Conservation (phyloP, 2,797 vertebrate species). For the Paguma larvata region DNA sequence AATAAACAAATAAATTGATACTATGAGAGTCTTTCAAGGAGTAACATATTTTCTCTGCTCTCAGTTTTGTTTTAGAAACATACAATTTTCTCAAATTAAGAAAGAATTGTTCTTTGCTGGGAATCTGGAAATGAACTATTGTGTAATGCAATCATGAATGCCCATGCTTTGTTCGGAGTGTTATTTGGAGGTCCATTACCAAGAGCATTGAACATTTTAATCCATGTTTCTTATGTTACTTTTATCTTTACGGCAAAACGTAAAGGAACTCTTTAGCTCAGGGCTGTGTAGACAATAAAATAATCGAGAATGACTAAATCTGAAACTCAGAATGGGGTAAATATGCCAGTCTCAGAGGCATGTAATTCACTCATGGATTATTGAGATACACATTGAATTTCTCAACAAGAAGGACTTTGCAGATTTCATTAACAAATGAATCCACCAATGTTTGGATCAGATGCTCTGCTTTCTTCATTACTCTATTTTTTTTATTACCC, state of each 20-base stretch:
- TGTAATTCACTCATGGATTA: background rate
- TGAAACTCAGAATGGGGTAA: background rate
- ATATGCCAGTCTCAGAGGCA: background rate
- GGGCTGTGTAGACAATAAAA: background rate
- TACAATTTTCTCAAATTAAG: background rate
- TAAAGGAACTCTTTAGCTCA: background rate
- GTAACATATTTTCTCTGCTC: background rate
- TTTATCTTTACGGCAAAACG: background rate
- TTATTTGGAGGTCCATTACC: background rate
- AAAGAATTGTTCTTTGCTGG: background rate
- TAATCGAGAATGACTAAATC: background rate
- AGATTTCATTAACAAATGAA: background rate
- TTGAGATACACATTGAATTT: background rate
- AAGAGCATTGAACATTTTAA: background rate
- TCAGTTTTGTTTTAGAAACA: background rate
- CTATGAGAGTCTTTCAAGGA: background rate
- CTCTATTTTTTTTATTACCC: background rate
- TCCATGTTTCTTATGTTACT: background rate
- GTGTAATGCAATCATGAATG: background rate
- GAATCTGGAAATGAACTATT: background rate
- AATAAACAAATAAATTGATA: background rate
- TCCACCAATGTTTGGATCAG: background rate
- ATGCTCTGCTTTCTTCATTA: background rate
- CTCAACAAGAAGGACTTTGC: background rate
- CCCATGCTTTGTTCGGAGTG: background rate